These are phyloP conservation scores for Leptodon cayanensis DNA, from an alignment of 2,797 vertebrate species.

Conservation along the genomic window DNA sequence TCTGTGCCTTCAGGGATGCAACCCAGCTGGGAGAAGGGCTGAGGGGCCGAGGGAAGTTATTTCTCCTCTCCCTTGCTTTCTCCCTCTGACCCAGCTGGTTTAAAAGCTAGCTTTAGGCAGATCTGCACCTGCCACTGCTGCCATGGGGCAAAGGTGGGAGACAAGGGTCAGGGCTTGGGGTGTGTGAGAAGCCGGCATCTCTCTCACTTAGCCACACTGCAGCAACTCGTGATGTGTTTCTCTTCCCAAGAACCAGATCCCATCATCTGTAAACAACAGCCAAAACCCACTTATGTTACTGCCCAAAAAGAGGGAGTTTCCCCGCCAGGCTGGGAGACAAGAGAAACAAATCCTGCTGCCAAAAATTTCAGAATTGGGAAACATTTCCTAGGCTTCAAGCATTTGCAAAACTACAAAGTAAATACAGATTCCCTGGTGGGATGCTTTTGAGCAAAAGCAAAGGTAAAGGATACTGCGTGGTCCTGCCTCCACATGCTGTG, in stretches of 20 bases:
- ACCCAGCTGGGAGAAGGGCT: neutral
- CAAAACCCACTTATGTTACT: neutral
- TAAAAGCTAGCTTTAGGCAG: neutral
- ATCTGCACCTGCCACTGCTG: neutral
- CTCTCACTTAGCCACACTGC: neutral
- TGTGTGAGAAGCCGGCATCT: rapidly evolving
- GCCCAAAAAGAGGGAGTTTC: conserved; percentile 20
- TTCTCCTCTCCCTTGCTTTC: neutral
- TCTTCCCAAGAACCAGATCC: neutral
- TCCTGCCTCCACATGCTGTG: neutral
- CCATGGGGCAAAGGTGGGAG: neutral
- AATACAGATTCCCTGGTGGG: neutral
- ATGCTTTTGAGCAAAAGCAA: neutral
- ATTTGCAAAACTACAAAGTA: neutral
- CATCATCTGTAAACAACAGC: conserved; percentile 35
- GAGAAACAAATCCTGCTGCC: conserved; percentile 20
- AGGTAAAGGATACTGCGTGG: neutral
- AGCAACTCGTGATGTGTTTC: neutral
- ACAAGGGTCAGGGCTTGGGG: neutral
- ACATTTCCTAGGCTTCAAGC: neutral
- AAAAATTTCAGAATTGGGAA: neutral
- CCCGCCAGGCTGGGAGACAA: neutral
- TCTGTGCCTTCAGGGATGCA: neutral
- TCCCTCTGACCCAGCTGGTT: neutral
- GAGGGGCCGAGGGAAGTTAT: neutral